These are phyloP conservation scores for Paracyclopina nana DNA, from an alignment of 1,140 invertebrate genomes.

Conservation along the genomic window DNA sequence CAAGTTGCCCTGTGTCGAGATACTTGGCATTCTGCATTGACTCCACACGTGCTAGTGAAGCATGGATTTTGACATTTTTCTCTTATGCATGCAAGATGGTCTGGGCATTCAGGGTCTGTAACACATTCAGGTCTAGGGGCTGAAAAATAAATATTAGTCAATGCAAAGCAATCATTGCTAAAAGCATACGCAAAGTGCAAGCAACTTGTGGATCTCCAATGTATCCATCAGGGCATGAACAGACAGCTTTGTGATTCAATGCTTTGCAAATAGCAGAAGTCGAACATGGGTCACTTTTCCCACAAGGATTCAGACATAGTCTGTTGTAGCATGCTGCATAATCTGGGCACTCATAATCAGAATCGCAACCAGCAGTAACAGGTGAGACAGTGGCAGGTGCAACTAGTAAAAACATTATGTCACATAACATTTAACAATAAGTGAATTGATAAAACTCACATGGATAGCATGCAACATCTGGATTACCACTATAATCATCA, in stretches of 20 bases:
- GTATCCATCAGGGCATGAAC: conserved; percentile 53
- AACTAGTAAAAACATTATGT: too few relatives aligned
- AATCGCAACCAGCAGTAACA: conserved; percentile 18
- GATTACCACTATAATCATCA: conserved; percentile 19
- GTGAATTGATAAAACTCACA: conserved; percentile 16
- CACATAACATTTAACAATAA: too few relatives aligned
- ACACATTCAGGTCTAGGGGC: conserved; percentile 21
- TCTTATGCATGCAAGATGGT: conserved; percentile 35
- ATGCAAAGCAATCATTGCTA: too few relatives aligned
- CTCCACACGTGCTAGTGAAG: conserved; percentile 51
- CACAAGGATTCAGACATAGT: conserved; percentile 24
- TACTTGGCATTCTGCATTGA: conserved; percentile 56
- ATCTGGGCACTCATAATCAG: conserved; percentile 22
- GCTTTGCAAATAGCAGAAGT: conserved; percentile 52
- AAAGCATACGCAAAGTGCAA: conserved; percentile 16
- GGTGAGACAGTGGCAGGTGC: conserved; percentile 21
- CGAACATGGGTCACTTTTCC: conserved; percentile 45
- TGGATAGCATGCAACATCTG: conserved; percentile 20
- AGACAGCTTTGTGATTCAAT: conserved; percentile 47
- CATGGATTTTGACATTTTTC: conserved; percentile 57
- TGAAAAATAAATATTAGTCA: neutral
- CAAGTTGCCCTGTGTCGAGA: conserved; percentile 40
- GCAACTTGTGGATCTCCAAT: conserved; percentile 34
- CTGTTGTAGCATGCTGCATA: conserved; percentile 21
- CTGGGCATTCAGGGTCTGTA: conserved; percentile 21